These are phyloP conservation scores for Coelinius sp. DNA, from an alignment of 2,888 invertebrate species.

Conservation along the genomic window DNA sequence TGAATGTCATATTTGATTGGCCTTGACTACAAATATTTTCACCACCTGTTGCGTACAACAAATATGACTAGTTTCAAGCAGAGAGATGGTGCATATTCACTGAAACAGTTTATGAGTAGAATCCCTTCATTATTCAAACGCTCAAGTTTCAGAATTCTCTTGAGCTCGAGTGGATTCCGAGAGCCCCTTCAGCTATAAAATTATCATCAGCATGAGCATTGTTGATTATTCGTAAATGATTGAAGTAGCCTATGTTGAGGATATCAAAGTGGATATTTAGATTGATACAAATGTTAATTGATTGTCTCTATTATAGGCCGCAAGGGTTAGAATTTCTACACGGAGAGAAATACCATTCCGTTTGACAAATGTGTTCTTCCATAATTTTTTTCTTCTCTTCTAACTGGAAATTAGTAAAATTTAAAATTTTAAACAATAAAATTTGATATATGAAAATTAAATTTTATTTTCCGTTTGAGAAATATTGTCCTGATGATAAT, in stretches of 20 bases:
- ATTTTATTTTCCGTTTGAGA: too few relatives aligned
- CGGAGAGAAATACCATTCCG: too few relatives aligned
- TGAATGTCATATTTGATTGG: not conserved
- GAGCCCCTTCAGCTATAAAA: not conserved
- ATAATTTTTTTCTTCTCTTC: too few relatives aligned
- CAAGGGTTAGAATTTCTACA: too few relatives aligned
- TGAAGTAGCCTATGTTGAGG: too few relatives aligned
- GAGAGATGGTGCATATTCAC: not conserved
- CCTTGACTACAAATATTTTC: not conserved
- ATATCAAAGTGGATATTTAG: not conserved
- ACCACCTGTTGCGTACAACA: slow-evolving; percentile 32
- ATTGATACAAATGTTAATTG: not conserved
- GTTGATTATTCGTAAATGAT: too few relatives aligned
- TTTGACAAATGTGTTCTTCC: too few relatives aligned
- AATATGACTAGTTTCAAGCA: slow-evolving; percentile 10
- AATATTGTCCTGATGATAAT: too few relatives aligned
- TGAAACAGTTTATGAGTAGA: not conserved
- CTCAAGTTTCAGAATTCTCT: not conserved
- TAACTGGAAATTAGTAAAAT: too few relatives aligned
- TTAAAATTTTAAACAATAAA: too few relatives aligned
- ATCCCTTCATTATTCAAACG: not conserved
- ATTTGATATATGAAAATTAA: too few relatives aligned
- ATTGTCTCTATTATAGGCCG: too few relatives aligned
- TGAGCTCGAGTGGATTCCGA: not conserved
- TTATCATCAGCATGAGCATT: not conserved